Evolutionary conservation across 2,888 invertebrate genomes (phyloP).

Genomic region (Microplitis deprimator): DNA sequence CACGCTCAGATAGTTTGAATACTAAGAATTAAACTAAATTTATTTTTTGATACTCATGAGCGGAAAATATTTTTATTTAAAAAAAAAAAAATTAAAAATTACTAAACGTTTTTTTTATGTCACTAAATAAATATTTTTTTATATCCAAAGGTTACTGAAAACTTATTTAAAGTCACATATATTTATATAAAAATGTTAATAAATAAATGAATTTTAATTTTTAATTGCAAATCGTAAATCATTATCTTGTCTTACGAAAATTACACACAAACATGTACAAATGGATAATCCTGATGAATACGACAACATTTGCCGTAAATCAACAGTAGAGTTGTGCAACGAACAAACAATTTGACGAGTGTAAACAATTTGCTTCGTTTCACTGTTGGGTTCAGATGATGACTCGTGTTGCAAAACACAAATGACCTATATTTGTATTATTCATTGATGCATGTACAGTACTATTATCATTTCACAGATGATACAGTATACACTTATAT

Average conservation of each 20-base stretch:
- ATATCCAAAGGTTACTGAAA: not conserved
- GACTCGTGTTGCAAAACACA: not conserved
- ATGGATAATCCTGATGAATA: not conserved
- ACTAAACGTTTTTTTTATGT: not conserved
- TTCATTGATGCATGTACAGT: not conserved
- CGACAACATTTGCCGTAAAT: not conserved
- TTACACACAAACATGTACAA: not conserved
- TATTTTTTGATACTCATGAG: not conserved
- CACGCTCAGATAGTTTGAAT: not conserved
- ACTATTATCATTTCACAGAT: not conserved
- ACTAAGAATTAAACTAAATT: not conserved
- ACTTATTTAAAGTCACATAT: not conserved
- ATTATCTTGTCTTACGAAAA: not conserved
- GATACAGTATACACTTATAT: not conserved
- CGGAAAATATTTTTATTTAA: not conserved
- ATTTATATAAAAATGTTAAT: not conserved
- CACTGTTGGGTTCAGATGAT: not conserved
- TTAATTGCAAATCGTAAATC: not conserved
- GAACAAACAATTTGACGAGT: not conserved
- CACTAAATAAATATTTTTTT: not conserved
- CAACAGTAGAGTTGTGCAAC: not conserved
- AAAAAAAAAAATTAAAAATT: not conserved
- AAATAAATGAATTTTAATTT: not conserved
- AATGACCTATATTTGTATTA: conserved; percentile 1
- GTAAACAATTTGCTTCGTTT: not conserved